A percentile compares a stretch with the other conserved stretches of the same genome.
These are phyloP conservation scores for Peribatodes rhomboidaria DNA, from an alignment of 2,888 invertebrate genomes.

Conservation along the genomic window DNA sequence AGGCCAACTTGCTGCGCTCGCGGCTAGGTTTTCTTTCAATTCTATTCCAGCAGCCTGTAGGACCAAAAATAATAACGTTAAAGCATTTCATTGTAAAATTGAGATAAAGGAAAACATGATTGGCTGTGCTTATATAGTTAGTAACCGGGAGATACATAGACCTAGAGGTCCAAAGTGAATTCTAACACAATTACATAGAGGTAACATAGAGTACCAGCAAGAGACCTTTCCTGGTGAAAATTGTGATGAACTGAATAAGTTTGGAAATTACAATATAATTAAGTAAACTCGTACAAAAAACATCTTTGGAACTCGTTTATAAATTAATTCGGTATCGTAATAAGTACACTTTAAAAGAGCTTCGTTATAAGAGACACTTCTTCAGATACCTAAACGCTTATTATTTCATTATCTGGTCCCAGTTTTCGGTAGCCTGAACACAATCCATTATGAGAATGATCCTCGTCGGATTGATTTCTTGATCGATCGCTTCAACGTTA, in stretches of 20 bases:
- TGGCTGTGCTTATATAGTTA: too few relatives aligned
- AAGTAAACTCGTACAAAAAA: too few relatives aligned
- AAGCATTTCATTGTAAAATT: not conserved
- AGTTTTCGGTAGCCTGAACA: slow-evolving; percentile 78
- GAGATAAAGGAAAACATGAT: not conserved
- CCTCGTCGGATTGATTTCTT: slow-evolving; percentile 80
- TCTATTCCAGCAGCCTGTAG: slow-evolving; percentile 94
- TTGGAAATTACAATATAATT: too few relatives aligned
- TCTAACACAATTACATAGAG: too few relatives aligned
- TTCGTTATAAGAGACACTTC: not conserved
- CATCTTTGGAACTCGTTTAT: too few relatives aligned
- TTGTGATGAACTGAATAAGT: too few relatives aligned
- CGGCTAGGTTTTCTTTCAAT: slow-evolving; percentile 95
- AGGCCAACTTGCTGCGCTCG: slow-evolving; percentile 94
- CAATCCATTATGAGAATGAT: slow-evolving; percentile 78
- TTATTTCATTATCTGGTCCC: slow-evolving; percentile 54
- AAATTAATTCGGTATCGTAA: too few relatives aligned
- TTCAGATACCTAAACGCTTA: slow-evolving; percentile 4
- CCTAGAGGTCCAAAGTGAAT: too few relatives aligned
- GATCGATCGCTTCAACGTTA: slow-evolving; percentile 78
- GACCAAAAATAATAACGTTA: slow-evolving; percentile 49
- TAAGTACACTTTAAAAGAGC: not conserved
- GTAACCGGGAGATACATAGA: too few relatives aligned
- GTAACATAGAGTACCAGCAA: too few relatives aligned
- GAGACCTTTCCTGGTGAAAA: too few relatives aligned